phyloP scores from a whole-genome alignment of 2,888 invertebrate genomes.

The Macrophya annulata region DNA sequence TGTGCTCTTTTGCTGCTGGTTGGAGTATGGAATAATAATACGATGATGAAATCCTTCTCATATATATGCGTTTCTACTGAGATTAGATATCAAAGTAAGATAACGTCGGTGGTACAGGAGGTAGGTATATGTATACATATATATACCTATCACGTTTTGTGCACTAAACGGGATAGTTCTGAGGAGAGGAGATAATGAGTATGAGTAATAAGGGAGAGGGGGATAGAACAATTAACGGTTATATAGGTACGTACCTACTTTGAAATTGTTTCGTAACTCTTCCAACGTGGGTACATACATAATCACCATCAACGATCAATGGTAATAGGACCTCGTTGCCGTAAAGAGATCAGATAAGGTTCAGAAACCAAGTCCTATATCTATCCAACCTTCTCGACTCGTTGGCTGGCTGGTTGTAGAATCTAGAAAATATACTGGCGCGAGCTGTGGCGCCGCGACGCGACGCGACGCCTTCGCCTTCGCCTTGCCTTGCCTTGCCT shows the following conservation, averaged over 20 bases:
- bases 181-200: neutral
- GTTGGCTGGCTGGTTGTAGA: neutral
- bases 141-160: neutral
- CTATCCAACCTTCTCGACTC: neutral
- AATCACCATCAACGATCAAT: slow-evolving; percentile 10
- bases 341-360: slow-evolving; percentile 36
- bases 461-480: no score
- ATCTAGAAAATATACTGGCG: neutral
- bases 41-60: neutral
- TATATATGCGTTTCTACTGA: neutral
- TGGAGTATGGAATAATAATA: slow-evolving; percentile 3
- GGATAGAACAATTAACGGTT: slow-evolving; percentile 16
- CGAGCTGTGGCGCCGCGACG: neutral
- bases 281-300: neutral
- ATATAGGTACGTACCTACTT: slow-evolving; percentile 9
- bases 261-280: slow-evolving; percentile 40
- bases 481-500: neutral
- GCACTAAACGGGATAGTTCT: neutral
- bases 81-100: neutral
- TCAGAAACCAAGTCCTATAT: neutral
- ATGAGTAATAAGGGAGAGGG: neutral
- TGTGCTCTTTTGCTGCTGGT: neutral
- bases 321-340: slow-evolving; percentile 15
- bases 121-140: no score
- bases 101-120: neutral